Evolutionary conservation across 2,888 invertebrate species (phyloP).

Genomic region (Drosophila imparisetae): DNA sequence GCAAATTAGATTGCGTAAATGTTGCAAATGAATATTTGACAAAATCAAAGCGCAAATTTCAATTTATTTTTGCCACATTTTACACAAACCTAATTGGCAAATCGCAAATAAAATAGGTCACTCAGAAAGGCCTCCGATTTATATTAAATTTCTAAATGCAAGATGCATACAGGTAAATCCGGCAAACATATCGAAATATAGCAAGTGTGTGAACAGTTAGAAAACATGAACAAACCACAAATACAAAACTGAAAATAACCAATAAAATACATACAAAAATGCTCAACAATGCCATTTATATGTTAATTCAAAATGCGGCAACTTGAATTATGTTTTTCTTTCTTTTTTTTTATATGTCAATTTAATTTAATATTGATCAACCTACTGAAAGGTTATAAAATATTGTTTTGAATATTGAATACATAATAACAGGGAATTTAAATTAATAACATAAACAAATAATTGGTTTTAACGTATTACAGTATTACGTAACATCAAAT

Average conservation of each 20-base stretch:
- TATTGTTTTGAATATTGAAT: no score
- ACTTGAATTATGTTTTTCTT: not conserved
- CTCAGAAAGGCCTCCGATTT: not conserved
- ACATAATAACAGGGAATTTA: no score
- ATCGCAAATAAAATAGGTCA: slow-evolving; percentile 6
- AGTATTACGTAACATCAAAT: no score
- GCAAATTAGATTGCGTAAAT: slow-evolving; percentile 74
- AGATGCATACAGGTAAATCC: not conserved
- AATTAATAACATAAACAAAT: no score
- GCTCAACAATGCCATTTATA: slow-evolving; percentile 33
- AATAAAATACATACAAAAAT: slow-evolving; percentile 13
- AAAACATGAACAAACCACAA: slow-evolving; percentile 31
- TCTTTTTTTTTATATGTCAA: no score
- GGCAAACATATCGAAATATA: slow-evolving; percentile 3
- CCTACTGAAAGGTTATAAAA: no score
- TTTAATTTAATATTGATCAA: no score
- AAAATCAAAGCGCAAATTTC: slow-evolving; percentile 47
- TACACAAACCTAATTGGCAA: slow-evolving; percentile 37
- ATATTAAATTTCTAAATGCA: slow-evolving; percentile 6
- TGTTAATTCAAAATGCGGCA: slow-evolving; percentile 5
- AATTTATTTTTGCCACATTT: slow-evolving; percentile 43
- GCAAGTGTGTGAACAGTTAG: slow-evolving; percentile 1
- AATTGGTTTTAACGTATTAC: no score
- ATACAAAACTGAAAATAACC: slow-evolving; percentile 36
- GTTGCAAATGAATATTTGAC: slow-evolving; percentile 69